Conservation (phyloP, 1,140 invertebrate genomes). For the Zaprionus taronus region DNA sequence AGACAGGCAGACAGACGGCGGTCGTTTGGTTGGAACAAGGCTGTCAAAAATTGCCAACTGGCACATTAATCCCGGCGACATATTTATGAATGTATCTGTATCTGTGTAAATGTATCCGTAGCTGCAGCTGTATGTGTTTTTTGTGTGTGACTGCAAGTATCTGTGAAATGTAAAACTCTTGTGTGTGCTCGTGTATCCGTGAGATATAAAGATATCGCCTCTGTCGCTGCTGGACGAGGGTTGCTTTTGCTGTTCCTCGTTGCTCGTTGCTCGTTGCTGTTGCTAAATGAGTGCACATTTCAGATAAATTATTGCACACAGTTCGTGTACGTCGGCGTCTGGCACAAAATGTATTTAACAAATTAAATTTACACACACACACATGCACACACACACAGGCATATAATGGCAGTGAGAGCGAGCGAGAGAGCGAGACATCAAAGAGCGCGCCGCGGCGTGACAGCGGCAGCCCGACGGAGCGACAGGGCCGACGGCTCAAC, state of each 20-base stretch:
- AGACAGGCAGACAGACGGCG: constrained; percentile 16
- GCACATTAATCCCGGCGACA: constrained; percentile 82
- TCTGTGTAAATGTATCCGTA: constrained; percentile 58
- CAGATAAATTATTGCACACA: constrained; percentile 84
- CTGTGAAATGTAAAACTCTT: constrained; percentile 50
- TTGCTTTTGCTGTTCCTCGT: constrained; percentile 57
- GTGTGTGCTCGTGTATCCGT: constrained; percentile 64
- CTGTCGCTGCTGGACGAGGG: constrained; percentile 64
- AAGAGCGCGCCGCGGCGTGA: constrained; percentile 65
- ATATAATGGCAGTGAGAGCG: constrained; percentile 6
- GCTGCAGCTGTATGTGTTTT: constrained; percentile 17
- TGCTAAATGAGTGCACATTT: constrained; percentile 82
- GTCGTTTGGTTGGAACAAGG: constrained; percentile 59
- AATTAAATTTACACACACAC: constrained; percentile 81
- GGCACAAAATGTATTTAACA: constrained; percentile 78
- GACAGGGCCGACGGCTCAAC: constrained; percentile 20
- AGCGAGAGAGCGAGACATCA: constrained; percentile 45
- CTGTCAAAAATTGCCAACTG: constrained; percentile 80
- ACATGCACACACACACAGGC: constrained; percentile 64
- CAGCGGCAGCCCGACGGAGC: constrained; percentile 23
- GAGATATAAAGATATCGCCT: constrained; percentile 78
- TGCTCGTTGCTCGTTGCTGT: constrained; percentile 34
- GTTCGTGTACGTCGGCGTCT: constrained; percentile 71
- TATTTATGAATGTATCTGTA: constrained; percentile 78
- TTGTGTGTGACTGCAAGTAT: constrained; percentile 25